Conservation (phyloP, 2,797 vertebrate genomes). For the Pantherophis vulpinus region DNA sequence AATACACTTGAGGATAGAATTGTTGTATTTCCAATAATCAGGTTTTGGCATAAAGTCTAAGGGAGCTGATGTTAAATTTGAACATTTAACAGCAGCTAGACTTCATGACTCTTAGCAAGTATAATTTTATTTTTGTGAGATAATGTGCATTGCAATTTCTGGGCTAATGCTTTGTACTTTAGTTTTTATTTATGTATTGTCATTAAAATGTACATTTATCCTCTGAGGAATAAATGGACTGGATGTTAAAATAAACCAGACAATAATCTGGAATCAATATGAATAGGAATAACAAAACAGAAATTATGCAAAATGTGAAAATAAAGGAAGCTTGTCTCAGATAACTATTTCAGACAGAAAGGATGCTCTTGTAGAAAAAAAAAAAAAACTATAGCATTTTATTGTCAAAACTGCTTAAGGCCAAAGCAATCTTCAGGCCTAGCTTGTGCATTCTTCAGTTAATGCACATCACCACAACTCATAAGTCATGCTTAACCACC, state of each 20-base stretch:
- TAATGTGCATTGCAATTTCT: slow-evolving; percentile 1
- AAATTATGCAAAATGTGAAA: neutral
- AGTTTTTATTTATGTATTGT: slow-evolving; percentile 32
- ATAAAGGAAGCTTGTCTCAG: neutral
- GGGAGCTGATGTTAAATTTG: neutral
- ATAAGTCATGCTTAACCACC: neutral
- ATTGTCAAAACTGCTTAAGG: neutral
- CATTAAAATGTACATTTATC: slow-evolving; percentile 24
- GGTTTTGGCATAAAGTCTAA: neutral
- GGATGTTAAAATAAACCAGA: slow-evolving; percentile 4
- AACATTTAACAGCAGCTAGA: neutral
- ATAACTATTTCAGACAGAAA: slow-evolving; percentile 3
- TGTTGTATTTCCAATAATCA: slow-evolving; percentile 6
- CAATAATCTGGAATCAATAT: neutral
- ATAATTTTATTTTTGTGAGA: slow-evolving; percentile 28
- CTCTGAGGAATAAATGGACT: slow-evolving; percentile 25
- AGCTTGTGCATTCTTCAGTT: neutral
- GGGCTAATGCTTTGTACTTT: slow-evolving; percentile 30
- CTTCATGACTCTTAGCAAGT: slow-evolving; percentile 13
- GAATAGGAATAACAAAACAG: neutral
- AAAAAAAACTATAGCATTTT: neutral
- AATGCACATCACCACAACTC: neutral
- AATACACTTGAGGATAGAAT: slow-evolving; percentile 1
- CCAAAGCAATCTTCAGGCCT: neutral
- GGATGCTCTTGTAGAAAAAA: neutral